Conservation (phyloP, 2,113 vertebrate genomes). For the Gnathonemus echidnorhynchus region DNA sequence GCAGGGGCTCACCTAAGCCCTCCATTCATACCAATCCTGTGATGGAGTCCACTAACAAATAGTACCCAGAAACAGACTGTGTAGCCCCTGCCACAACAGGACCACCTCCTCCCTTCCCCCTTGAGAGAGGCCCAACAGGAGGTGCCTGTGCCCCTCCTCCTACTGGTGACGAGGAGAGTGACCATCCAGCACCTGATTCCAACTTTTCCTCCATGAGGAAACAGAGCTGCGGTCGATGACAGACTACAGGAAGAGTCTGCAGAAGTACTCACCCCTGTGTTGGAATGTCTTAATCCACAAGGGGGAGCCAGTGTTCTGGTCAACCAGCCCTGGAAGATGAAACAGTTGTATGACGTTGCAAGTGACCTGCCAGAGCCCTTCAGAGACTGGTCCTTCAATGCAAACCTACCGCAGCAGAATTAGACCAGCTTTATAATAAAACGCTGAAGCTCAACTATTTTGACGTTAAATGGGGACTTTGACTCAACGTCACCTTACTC, state of each 20-base stretch:
- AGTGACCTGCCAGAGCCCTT: neutral
- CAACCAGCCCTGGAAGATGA: neutral
- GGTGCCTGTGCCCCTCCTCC: neutral
- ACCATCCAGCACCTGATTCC: neutral
- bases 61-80: neutral
- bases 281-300: neutral
- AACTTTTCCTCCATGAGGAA: neutral
- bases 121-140: neutral
- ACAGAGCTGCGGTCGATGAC: neutral
- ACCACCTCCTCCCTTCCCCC: neutral
- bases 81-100: neutral
- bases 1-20: neutral
- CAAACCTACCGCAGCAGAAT: neutral
- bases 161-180: neutral
- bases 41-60: neutral
- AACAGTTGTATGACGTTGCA: neutral
- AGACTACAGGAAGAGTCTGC: neutral
- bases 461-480: neutral
- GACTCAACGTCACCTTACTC: neutral
- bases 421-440: neutral
- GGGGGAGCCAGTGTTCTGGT: neutral
- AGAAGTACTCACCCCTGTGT: neutral
- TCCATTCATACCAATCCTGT: neutral
- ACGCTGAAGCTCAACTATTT: neutral
- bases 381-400: neutral